phyloP scores from a whole-genome alignment of 2,888 invertebrate species.

The Callyntrura guangdongensis region DNA sequence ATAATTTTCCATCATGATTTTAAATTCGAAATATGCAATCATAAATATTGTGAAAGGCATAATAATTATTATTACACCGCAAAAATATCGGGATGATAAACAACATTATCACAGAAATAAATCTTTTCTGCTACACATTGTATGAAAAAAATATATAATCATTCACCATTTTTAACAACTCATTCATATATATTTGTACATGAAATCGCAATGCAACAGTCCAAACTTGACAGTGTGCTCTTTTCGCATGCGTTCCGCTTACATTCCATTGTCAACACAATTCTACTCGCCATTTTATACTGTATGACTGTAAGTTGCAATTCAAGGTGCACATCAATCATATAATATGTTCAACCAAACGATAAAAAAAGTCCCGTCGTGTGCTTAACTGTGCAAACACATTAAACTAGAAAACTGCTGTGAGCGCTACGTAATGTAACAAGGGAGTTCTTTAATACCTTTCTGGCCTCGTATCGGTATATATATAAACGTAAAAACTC shows the following conservation, averaged over 20 bases:
- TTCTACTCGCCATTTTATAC: not conserved
- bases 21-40: not conserved
- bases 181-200: not conserved
- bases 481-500: not conserved
- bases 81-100: not conserved
- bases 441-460: not conserved
- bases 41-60: not conserved
- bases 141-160: not conserved
- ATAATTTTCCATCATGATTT: slow-evolving; percentile 33
- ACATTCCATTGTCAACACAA: slow-evolving; percentile 24
- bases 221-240: slow-evolving; percentile 4
- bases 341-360: slow-evolving; percentile 12
- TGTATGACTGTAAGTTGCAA: not conserved
- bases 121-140: not conserved
- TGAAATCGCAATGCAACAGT: not conserved
- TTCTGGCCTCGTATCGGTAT: not conserved
- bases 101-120: not conserved
- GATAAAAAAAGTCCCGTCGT: slow-evolving; percentile 29
- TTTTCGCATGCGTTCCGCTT: not conserved
- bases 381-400: slow-evolving; percentile 7
- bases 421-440: not conserved
- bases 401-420: not conserved
- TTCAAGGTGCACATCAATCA: slow-evolving; percentile 66
- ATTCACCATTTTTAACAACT: not conserved
- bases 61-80: not conserved